phyloP scores from a whole-genome alignment of 2,113 vertebrate species.

The Phodopus roborovskii region DNA sequence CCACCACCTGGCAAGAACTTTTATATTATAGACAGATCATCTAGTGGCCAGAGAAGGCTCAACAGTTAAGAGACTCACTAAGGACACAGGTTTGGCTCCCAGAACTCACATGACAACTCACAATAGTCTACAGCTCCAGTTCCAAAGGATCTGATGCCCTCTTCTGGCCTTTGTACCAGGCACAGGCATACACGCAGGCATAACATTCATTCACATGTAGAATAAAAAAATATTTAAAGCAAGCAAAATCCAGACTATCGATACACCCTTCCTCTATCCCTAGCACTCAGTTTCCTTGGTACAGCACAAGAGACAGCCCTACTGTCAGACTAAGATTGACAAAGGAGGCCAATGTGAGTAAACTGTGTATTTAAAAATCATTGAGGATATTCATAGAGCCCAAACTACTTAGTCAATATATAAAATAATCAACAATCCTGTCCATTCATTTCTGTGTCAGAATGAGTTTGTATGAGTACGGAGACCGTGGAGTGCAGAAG shows the following conservation, averaged over 20 bases:
- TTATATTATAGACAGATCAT: neutral
- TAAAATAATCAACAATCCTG: neutral
- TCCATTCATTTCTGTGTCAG: neutral
- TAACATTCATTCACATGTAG: neutral
- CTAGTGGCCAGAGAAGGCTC: neutral
- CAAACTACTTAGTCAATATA: neutral
- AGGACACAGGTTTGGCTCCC: neutral
- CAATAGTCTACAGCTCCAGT: neutral
- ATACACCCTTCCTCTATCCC: too few species aligned
- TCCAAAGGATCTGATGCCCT: neutral
- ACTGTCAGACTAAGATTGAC: constrained; percentile 33
- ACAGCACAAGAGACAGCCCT: constrained; percentile 31
- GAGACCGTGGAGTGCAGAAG: neutral
- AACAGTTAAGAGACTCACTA: neutral
- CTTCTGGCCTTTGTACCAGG: neutral
- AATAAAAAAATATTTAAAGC: neutral
- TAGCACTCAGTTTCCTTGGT: neutral
- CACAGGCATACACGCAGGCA: neutral
- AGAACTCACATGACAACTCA: neutral
- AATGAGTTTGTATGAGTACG: neutral
- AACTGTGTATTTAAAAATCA: neutral
- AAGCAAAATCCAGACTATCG: neutral
- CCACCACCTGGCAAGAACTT: too few species aligned
- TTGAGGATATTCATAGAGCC: neutral
- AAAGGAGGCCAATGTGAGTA: constrained; percentile 17